A percentile compares a stretch with the other conserved stretches of the same genome.
phyloP scores from a whole-genome alignment of 2,113 vertebrate species.

The Edolisoma coerulescens region DNA sequence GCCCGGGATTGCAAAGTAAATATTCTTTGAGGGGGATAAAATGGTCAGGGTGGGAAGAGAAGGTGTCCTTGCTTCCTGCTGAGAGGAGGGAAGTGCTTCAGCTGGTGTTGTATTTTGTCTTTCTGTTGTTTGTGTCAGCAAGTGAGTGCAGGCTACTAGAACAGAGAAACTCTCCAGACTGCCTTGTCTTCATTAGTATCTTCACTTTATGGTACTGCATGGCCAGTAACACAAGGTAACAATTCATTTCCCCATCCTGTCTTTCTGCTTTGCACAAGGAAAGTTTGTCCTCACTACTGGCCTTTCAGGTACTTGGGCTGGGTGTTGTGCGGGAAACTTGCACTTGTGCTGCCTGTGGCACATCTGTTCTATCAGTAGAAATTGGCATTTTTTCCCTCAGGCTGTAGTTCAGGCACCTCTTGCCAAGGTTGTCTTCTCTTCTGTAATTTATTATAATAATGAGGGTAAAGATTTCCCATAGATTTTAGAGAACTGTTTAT shows the following conservation, averaged over 20 bases:
- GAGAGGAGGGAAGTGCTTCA: not conserved
- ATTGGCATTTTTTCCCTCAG: not conserved
- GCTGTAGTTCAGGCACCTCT: slow-evolving; percentile 3
- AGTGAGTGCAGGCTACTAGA: not conserved
- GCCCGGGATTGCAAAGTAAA: not conserved
- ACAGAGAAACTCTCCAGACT: not conserved
- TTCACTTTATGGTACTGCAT: not conserved
- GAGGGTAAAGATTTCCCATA: not conserved
- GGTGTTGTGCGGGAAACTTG: not conserved
- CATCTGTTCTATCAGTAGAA: not conserved
- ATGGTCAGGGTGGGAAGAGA: not conserved
- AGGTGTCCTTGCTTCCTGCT: not conserved
- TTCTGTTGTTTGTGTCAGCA: not conserved
- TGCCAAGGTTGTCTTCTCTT: not conserved
- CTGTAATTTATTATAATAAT: not conserved
- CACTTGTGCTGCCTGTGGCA: not conserved
- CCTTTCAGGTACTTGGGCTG: not conserved
- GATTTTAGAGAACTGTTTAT: not conserved
- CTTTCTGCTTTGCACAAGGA: not conserved
- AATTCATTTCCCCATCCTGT: not conserved
- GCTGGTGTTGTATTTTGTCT: not conserved
- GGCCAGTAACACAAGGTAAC: not conserved
- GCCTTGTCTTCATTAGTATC: not conserved
- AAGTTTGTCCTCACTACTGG: not conserved
- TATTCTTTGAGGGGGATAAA: not conserved